These are phyloP conservation scores for Steinernema khuongi DNA, from an alignment of 1,140 invertebrate genomes.

Conservation along the genomic window DNA sequence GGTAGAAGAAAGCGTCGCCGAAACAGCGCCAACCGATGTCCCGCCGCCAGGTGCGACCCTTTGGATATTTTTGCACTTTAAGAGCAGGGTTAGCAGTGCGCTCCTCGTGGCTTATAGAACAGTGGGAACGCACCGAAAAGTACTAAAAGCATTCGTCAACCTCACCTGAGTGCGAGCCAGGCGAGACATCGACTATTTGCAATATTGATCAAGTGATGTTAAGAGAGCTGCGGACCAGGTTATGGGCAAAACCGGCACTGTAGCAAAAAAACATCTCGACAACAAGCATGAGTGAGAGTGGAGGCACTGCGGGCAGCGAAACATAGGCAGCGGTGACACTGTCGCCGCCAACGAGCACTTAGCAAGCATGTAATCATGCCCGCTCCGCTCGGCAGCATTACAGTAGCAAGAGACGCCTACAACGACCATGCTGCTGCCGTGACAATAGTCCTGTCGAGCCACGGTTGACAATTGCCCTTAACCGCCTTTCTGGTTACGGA, in stretches of 20 bases:
- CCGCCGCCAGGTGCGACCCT: background rate
- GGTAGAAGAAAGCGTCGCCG: background rate
- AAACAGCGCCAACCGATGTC: background rate
- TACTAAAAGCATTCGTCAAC: background rate
- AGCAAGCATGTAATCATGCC: constrained; percentile 16
- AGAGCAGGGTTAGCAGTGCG: background rate
- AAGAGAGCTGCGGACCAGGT: constrained; percentile 14
- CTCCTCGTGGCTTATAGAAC: background rate
- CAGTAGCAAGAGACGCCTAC: constrained; percentile 10
- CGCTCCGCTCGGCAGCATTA: constrained; percentile 9
- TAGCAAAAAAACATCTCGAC: constrained; percentile 14
- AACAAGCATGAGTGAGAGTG: constrained; percentile 16
- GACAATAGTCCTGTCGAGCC: constrained; percentile 11
- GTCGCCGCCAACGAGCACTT: constrained; percentile 8
- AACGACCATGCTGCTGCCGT: background rate
- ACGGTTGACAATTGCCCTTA: background rate
- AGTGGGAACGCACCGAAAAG: background rate
- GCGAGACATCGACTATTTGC: background rate
- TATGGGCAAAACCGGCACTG: constrained; percentile 16
- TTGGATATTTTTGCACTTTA: background rate
- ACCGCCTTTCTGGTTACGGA: background rate
- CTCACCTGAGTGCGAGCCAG: background rate
- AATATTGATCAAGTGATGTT: constrained; percentile 16
- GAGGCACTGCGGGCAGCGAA: constrained; percentile 14
- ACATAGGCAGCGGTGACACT: background rate